Percentiles rank a stretch among this genome's conserved stretches.
Evolutionary conservation across 2,797 vertebrate species (phyloP).

Genomic region (Hylomyscus alleni): DNA sequence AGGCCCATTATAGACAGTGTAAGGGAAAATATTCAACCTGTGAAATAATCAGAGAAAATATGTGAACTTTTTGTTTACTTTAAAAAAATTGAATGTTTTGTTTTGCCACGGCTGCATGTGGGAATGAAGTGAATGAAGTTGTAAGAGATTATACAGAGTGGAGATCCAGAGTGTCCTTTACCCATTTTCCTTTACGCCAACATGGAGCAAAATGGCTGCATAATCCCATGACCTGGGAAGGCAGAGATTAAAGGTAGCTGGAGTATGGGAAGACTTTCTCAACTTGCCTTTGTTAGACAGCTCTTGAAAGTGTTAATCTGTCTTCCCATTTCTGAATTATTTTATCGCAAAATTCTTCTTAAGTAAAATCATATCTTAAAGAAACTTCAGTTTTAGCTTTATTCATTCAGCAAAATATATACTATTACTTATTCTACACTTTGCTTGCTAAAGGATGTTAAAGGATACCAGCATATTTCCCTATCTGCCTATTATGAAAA

Average conservation of each 20-base stretch:
- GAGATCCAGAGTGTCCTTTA: neutral
- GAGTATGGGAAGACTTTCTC: neutral
- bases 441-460: conserved; percentile 9
- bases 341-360: neutral
- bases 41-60: neutral
- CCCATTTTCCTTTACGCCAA: neutral
- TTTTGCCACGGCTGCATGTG: conserved; percentile 17
- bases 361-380: neutral
- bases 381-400: conserved; percentile 28
- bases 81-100: conserved; percentile 31
- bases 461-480: neutral
- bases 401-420: neutral
- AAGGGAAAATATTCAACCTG: neutral
- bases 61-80: neutral
- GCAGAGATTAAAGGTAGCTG: neutral
- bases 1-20: neutral
- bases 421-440: neutral
- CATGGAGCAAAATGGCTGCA: neutral
- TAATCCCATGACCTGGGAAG: neutral
- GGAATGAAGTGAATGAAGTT: neutral
- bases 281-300: neutral
- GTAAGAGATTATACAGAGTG: neutral
- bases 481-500: neutral
- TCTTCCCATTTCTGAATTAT: conserved; percentile 36
- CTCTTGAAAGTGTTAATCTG: neutral